These are phyloP conservation scores for Cosmopolites sordidus DNA, from an alignment of 2,888 invertebrate genomes.

Conservation along the genomic window DNA sequence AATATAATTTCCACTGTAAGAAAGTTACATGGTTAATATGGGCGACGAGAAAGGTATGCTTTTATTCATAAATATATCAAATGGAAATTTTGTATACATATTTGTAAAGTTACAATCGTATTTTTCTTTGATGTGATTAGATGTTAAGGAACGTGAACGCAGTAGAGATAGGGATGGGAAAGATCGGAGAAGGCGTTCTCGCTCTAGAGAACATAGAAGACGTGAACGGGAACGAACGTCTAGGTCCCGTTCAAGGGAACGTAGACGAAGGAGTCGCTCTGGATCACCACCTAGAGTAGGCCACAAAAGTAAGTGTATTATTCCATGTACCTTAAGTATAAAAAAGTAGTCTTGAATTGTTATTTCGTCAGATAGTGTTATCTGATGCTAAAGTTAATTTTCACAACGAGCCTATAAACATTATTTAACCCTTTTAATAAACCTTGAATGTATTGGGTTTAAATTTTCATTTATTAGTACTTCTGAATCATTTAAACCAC, in stretches of 20 bases:
- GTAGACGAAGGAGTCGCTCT: slow-evolving; percentile 53
- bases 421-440: too few species aligned
- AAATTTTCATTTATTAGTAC: too few species aligned
- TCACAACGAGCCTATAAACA: too few species aligned
- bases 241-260: slow-evolving; percentile 50
- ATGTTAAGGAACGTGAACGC: slow-evolving; percentile 33
- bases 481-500: too few species aligned
- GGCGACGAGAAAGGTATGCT: slow-evolving; percentile 55
- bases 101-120: too few species aligned
- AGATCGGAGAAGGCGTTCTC: slow-evolving; percentile 33
- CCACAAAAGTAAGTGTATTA: slow-evolving; percentile 23
- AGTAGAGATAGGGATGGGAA: slow-evolving; percentile 34
- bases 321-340: too few species aligned
- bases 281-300: slow-evolving; percentile 39
- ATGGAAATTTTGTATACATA: too few species aligned
- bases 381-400: too few species aligned
- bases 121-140: slow-evolving; percentile 11
- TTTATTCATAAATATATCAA: slow-evolving; percentile 23
- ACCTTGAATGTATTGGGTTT: too few species aligned
- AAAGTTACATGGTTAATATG: slow-evolving; percentile 40
- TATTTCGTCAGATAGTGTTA: too few species aligned
- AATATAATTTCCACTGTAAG: not conserved
- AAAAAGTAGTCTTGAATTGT: too few species aligned
- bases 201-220: slow-evolving; percentile 47
- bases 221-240: slow-evolving; percentile 49